Evolutionary conservation across 2,113 vertebrate species (phyloP).

Genomic region (Pogonocichla stellata): DNA sequence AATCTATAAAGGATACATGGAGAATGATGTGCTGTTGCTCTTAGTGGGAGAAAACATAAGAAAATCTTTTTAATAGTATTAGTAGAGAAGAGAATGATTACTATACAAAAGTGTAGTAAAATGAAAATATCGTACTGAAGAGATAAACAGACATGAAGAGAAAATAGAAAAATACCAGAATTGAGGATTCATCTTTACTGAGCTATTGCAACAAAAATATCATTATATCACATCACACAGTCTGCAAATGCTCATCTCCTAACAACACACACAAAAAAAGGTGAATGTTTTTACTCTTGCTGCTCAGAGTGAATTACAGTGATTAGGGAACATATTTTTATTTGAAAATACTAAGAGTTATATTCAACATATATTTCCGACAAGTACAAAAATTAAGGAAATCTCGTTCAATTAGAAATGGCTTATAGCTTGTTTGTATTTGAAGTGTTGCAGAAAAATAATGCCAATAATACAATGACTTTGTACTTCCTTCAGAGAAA

Average conservation of each 20-base stretch:
- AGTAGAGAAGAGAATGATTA: not conserved
- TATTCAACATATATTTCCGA: not conserved
- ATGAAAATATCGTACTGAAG: not conserved
- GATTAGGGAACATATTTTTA: not conserved
- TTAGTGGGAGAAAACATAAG: not conserved
- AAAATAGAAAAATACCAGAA: not conserved
- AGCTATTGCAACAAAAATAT: not conserved
- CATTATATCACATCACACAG: not conserved
- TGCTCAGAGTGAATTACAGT: not conserved
- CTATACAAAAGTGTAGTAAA: not conserved
- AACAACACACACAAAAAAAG: not conserved
- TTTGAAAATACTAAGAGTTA: not conserved
- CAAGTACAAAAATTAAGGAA: not conserved
- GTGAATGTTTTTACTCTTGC: not conserved
- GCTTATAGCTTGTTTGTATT: not conserved
- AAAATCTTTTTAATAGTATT: not conserved
- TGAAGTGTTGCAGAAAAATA: not conserved
- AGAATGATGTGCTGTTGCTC: not conserved
- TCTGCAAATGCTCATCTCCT: not conserved
- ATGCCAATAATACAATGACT: not conserved
- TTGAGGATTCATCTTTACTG: not conserved
- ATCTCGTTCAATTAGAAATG: not conserved
- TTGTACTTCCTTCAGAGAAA: not conserved
- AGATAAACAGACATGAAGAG: not conserved
- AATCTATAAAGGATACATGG: accelerated